Conservation (phyloP, 2,113 vertebrate species). For the Calyptomena viridis region DNA sequence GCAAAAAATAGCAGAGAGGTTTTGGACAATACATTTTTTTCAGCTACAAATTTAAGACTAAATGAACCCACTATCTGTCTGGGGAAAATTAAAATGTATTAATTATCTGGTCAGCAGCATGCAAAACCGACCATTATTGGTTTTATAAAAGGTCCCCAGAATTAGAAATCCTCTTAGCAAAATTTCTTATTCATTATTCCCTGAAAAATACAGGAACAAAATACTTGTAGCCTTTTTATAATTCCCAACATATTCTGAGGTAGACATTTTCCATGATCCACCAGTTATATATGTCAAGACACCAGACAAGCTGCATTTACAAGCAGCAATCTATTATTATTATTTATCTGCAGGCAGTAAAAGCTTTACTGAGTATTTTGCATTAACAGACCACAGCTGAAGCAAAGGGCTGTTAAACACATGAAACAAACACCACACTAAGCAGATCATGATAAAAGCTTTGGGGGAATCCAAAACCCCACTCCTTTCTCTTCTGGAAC, state of each 20-base stretch:
- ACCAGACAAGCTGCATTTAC: background rate
- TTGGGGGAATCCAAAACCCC: background rate
- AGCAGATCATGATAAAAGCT: background rate
- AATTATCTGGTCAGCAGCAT: background rate
- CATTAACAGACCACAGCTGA: background rate
- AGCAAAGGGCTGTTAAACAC: background rate
- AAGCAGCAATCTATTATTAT: background rate
- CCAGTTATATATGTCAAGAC: background rate
- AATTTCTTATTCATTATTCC: background rate
- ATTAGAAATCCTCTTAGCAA: background rate
- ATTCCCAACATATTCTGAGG: background rate
- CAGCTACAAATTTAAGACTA: background rate
- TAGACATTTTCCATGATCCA: background rate
- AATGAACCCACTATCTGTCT: background rate
- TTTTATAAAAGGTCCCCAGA: background rate
- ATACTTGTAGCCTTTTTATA: background rate
- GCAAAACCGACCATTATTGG: background rate
- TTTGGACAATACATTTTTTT: background rate
- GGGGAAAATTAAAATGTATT: background rate
- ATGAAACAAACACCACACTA: background rate
- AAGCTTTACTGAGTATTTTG: background rate
- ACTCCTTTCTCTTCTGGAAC: background rate
- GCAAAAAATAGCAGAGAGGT: background rate
- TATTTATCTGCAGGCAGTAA: constrained; percentile 1
- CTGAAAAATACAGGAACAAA: background rate